Conservation (phyloP, 2,797 vertebrate species). For the Zalophus californianus region DNA sequence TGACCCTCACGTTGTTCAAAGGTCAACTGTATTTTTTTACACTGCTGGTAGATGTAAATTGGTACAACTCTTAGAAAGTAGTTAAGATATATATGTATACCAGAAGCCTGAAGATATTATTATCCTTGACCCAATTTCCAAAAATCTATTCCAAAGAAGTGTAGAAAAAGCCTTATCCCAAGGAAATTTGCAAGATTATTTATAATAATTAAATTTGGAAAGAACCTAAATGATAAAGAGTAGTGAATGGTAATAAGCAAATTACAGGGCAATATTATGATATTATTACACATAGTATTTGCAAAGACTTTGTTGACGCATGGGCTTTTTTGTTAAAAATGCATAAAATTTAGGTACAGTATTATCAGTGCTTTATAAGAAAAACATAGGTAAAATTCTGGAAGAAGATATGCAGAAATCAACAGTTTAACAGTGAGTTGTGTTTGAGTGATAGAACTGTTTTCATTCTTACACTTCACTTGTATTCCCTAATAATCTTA, state of each 20-base stretch:
- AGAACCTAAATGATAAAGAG: not conserved
- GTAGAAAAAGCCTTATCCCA: not conserved
- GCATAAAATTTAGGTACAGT: not conserved
- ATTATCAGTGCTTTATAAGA: not conserved
- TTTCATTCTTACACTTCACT: not conserved
- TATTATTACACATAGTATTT: not conserved
- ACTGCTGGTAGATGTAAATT: not conserved
- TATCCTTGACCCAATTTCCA: constrained; percentile 21
- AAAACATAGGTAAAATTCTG: not conserved
- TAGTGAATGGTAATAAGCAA: not conserved
- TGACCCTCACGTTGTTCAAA: not conserved
- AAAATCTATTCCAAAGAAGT: constrained; percentile 16
- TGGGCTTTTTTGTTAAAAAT: not conserved
- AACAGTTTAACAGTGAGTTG: not conserved
- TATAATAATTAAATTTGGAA: constrained; percentile 49
- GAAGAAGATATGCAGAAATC: not conserved
- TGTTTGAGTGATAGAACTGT: not conserved
- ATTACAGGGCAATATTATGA: not conserved
- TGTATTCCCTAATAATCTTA: not conserved
- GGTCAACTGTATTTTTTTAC: not conserved
- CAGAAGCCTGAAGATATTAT: not conserved
- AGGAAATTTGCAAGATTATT: constrained; percentile 21
- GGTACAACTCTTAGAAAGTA: not conserved
- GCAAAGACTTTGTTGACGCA: not conserved
- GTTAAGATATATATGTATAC: not conserved